Evolutionary conservation across 1,140 invertebrate species (phyloP), one percentile per base, ranked within the genome.

Genomic region (Drosophila trapezifrons): DNA sequence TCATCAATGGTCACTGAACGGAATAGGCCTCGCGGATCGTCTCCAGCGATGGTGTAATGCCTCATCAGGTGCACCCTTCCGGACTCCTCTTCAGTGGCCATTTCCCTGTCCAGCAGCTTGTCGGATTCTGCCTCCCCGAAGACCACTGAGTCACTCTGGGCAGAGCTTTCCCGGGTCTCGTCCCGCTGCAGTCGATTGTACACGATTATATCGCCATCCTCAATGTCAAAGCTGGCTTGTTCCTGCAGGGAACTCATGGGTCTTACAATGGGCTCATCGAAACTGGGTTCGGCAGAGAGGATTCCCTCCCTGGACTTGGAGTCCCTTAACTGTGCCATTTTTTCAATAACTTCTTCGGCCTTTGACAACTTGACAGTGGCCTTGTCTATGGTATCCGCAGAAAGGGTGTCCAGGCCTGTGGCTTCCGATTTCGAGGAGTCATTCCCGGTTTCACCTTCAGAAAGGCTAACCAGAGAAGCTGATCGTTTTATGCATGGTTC

Each of bases 131-230:
- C 17, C 22, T 77, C 47, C 2, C 83, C 80, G 6, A 87, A 80
- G 17, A 87, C 66, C 49, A 87, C 71, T 0, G 80, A 89, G 9
- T 91, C 85, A 20, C 90, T 90, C 51, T 90, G 75, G 4, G 73
- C 85, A 1, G 90, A 90, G 35, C 90, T 91, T 40, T 91, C 89
- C 0, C 90, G 73, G 4, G 80, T 82, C 15, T 91, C 82, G 1
- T 81, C 83, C 1, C 64, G 42, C 22, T 91, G 77, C 0, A 87
- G 32, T 0, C 78, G 66, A 10, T 84, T 81, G 20, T 80, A 75
- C 0, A 91, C 57, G 4, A 91, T 77, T 7, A 79, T 64, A 12
- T 91, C 85, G 2, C 80, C 78, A 58, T 91, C 90, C 29, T 77
- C 80, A 15, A 76, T 75, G 29, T 91, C 75, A 8, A 76, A 8